phyloP scores from a whole-genome alignment of 2,888 invertebrate genomes.

The Erpobdella octoculata region DNA sequence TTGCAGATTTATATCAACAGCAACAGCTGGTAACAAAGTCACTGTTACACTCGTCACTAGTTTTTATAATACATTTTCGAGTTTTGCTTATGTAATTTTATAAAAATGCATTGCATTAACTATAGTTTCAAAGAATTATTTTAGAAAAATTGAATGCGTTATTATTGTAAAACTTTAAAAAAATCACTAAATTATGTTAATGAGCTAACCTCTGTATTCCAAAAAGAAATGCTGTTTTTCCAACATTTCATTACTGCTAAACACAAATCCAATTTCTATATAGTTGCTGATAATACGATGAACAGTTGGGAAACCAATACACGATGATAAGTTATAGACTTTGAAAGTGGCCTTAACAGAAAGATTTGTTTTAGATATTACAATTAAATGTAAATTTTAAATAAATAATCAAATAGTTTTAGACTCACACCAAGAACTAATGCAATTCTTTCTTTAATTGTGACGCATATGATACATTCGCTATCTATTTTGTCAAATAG shows the following conservation, averaged over 20 bases:
- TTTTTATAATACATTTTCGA: not conserved
- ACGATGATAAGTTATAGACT: not conserved
- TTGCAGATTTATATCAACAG: not conserved
- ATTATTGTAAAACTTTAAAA: no score
- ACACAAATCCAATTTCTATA: not conserved
- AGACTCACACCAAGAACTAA: no score
- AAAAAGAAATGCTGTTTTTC: not conserved
- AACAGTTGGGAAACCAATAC: not conserved
- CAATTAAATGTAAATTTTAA: no score
- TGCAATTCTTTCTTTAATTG: no score
- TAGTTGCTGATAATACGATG: not conserved
- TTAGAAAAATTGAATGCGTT: not conserved
- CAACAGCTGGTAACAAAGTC: not conserved
- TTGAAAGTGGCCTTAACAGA: no score
- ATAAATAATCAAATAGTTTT: no score
- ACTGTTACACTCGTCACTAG: no score
- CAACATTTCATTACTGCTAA: not conserved
- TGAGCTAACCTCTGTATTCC: slow-evolving; percentile 3
- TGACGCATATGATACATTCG: no score
- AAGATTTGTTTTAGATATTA: no score
- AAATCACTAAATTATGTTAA: no score
- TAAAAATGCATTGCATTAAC: not conserved
- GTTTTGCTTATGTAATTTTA: not conserved
- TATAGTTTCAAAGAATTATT: not conserved
- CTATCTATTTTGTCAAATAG: no score